phyloP scores from a whole-genome alignment of 2,888 invertebrate species.

The Brenthis ino region DNA sequence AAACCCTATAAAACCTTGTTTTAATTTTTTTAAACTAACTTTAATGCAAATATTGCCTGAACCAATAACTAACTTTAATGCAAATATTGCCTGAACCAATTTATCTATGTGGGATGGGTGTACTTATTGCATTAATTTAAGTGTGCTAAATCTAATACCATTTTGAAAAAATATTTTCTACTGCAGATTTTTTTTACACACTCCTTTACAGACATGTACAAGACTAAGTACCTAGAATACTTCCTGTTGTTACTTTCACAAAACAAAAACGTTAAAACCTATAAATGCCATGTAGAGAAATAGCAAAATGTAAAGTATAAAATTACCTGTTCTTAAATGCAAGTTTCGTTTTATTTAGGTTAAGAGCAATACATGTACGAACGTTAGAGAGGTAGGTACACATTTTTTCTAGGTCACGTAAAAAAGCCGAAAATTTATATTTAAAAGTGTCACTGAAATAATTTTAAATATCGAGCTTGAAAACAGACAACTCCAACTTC shows the following conservation, averaged over 20 bases:
- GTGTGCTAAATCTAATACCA: too few species aligned
- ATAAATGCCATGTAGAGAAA: constrained; percentile 9
- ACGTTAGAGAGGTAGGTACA: background rate
- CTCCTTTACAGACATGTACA: background rate
- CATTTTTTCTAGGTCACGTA: background rate
- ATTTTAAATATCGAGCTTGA: too few species aligned
- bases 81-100: too few species aligned
- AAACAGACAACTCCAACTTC: too few species aligned
- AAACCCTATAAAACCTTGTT: too few species aligned
- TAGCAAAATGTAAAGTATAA: constrained; percentile 13
- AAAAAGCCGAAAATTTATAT: background rate
- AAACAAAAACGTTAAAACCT: constrained; percentile 9
- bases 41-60: too few species aligned
- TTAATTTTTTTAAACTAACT: too few species aligned
- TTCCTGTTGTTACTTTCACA: background rate
- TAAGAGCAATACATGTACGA: background rate
- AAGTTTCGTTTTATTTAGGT: constrained; percentile 6
- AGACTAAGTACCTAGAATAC: background rate
- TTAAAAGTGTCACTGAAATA: too few species aligned
- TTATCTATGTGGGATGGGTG: too few species aligned
- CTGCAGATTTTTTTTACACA: background rate
- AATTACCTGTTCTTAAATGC: constrained; percentile 12
- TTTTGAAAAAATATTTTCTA: too few species aligned
- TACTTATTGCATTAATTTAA: too few species aligned
- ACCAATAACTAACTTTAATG: too few species aligned